A percentile compares a stretch with the other conserved stretches of the same genome.
Conservation (phyloP, 2,888 invertebrate genomes). For the Lasioglossum figueresi region DNA sequence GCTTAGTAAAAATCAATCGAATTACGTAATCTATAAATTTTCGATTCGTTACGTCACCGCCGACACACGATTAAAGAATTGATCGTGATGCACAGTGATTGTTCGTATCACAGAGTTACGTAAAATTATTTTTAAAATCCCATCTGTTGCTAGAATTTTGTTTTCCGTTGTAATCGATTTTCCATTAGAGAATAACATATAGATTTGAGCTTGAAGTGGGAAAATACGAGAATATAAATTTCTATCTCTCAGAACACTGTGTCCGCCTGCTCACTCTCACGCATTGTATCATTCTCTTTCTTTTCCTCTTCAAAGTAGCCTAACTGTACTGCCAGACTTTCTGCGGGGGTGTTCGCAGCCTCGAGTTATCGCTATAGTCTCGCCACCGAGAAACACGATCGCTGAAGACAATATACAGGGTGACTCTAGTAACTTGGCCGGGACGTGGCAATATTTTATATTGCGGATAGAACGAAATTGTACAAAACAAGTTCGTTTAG, state of each 20-base stretch:
- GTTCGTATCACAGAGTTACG: background rate
- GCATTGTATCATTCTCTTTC: background rate
- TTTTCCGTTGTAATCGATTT: background rate
- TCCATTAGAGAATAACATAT: background rate
- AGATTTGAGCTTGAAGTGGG: background rate
- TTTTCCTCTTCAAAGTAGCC: constrained; percentile 8
- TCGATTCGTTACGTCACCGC: too few relatives aligned
- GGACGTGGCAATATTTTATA: background rate
- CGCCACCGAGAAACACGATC: constrained; percentile 1
- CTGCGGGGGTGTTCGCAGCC: constrained; percentile 53
- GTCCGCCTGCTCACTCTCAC: background rate
- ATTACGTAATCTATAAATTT: too few relatives aligned
- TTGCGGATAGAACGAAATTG: too few relatives aligned
- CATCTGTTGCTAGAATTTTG: background rate
- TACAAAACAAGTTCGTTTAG: too few relatives aligned
- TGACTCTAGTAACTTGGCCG: background rate
- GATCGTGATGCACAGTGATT: background rate
- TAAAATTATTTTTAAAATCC: background rate
- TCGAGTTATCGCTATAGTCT: constrained; percentile 27
- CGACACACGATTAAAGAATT: too few relatives aligned
- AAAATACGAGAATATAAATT: background rate
- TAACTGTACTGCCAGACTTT: constrained; percentile 34
- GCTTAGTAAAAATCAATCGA: too few relatives aligned
- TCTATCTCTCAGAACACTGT: background rate
- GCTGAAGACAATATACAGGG: background rate